Evolutionary conservation across 2,888 invertebrate genomes (phyloP), one percentile per base, ranked within the genome.

Genomic region (Lacanobia oleracea): DNA sequence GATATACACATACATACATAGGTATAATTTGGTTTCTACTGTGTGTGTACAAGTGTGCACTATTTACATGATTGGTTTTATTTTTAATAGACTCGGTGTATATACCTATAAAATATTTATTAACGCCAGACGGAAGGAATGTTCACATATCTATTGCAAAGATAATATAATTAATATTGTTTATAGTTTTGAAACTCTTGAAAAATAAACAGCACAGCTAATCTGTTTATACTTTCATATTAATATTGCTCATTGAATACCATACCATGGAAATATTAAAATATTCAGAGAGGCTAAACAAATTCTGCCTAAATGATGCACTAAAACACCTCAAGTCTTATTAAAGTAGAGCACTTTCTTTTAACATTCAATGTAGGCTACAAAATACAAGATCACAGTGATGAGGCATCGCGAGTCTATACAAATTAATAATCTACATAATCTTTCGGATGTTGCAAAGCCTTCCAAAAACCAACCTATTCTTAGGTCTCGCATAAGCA

Each of bases 171-270:
- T 14, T 61, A 60, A 54, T 54, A 73, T 74, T 74, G 67, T 67
- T 68, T 69, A 57, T 56, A 56, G 69, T 75, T 76, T 59, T 59
- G 4, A 59, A n/a, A n/a, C 6, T 10, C 18, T 27, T 21, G n/a
- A 40, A 63, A 76, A 63, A 76, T 33, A 76, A 77, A 76, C 68
- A 67, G 10, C 12, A 27, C 7, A 67, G 23, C 33, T 33, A 40
- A 37, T 53, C 5, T 27, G 7, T 48, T 63, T 23, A 7, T 51
- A 12, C 12, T 53, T 53, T 23, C 14, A 54, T 16, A 27, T 54
- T 7, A 12, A 21, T 14, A 23, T 23, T 53, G 6, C 14, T 53
- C 14, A 53, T 53, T 53, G 23, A 53, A 12, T 51, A 16, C 45
- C 45, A n/a, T n/a, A n/a, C 6, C 45, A 45, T 16, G 16, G 16